Base-by-base conservation (phyloP, 2,113 vertebrate species). In the Coryphaenoides rupestris region DNA sequence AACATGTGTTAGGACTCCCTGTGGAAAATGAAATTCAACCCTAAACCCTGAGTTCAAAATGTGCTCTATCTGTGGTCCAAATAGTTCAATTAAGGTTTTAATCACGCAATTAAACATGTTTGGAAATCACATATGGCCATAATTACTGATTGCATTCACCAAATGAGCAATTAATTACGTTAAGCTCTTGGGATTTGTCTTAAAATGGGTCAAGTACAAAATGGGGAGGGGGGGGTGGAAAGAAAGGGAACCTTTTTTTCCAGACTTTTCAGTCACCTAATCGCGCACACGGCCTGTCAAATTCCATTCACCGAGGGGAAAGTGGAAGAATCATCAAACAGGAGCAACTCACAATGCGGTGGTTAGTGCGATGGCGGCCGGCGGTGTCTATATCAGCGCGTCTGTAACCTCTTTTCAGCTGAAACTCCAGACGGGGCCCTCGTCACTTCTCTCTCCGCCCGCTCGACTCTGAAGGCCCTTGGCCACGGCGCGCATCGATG, bases 31-130 rank as follows among this genome's bases (percentile, higher is more conserved):
- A 16, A 50, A 50, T 3, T n/a, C n/a, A n/a, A n/a, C 69, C 69
- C 60, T 55, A 70, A 76, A 76, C 76, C 75, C 75, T 17, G 60
- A 74, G 84, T 86, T 84, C 81, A 84, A 69, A 81, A 86, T 74
- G 80, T 84, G 75, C 69, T 68, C 63, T 73, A 76, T 88, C 76
- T 88, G 73, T 81, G 76, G n/a, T 82, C 72, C 77, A 74, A 46
- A 74, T n/a, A 75, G 75, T 88, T 88, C 83, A n/a, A 90, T 85
- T 85, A 88, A 75, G 80, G 80, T 82, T 89, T 89, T 89, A 89
- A 90, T 88, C 84, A 86, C 78, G 74, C 86, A 87, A 88, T 88
- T 88, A 89, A 89, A 85, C 79, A 79, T 84, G 33, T 81, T 87
- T 84, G 84, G 82, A 81, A 82, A 75, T 73, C 77, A 80, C 86